Evolutionary conservation across 2,888 invertebrate species (phyloP), one percentile per base, ranked within the genome.

Genomic region (Plebejus anna): DNA sequence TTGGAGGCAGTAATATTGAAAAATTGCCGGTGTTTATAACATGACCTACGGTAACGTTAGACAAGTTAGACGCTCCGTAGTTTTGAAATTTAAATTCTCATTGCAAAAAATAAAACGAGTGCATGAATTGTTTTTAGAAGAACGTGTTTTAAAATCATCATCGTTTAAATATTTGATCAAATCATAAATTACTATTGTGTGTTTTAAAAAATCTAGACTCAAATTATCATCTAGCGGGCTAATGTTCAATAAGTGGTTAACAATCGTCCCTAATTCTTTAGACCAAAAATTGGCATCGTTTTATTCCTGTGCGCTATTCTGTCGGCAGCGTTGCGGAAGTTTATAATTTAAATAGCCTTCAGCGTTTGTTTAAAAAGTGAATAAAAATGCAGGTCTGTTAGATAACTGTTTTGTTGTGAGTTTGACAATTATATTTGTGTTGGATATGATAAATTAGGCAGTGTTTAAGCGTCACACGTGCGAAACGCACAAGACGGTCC

Each of bases 31-130:
- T 80, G 79, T 83, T 85, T 83, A 78, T 80, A 85, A 90, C 91
- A 89, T 92, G 92, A 93, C 92, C 93, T 92, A 91, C 89, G 89
- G 88, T 90, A 92, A 94, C 89, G 89, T 87, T 89, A 90, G 91
- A 89, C 90, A 88, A 86, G 83, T 81, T 78, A 72, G n/a, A 55
- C 32, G 22, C 6, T 16, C 47, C 11, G 28, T 70, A 71, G 36
- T 42, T 71, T 71, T 42, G 5, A 70, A 7, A 9, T 66, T 32
- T 66, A 32, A 11, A 32, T 61, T 61, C 28, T 13, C 32, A 32
- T 1, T 11, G 61, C 1, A 61, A 28, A 22, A 4, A 66, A 32
- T 7, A 11, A 66, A 66, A 66, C 2, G 4, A 28, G 28, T 66
- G 9, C 13, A 4, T 32, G 13, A 32, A 66, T 32, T 66, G 32